Evolutionary conservation across 2,888 invertebrate genomes (phyloP).

Genomic region (Neuroscelio doddi): DNA sequence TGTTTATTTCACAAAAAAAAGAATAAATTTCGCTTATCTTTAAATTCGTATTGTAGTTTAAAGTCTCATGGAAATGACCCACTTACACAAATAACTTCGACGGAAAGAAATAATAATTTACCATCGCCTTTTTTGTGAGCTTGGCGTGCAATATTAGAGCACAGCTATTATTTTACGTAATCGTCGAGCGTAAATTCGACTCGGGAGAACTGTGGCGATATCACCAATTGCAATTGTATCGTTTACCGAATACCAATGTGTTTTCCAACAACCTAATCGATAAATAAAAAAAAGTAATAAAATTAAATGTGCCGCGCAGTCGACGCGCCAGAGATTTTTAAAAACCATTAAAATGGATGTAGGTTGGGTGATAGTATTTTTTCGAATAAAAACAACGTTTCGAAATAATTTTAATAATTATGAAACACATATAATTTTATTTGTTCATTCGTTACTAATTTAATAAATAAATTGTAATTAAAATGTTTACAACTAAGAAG

Average conservation of each 20-base stretch:
- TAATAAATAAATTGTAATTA: neutral
- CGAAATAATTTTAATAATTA: constrained; percentile 19
- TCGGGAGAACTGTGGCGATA: constrained; percentile 44
- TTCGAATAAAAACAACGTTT: constrained; percentile 24
- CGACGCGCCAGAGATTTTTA: constrained; percentile 49
- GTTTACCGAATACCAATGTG: constrained; percentile 47
- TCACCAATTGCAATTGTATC: constrained; percentile 47
- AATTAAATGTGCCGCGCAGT: constrained; percentile 48
- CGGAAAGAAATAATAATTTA: too few relatives aligned
- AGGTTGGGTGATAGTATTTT: constrained; percentile 42
- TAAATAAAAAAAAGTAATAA: constrained; percentile 45
- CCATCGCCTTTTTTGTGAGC: too few relatives aligned
- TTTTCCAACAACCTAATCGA: constrained; percentile 41
- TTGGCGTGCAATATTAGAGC: constrained; percentile 11
- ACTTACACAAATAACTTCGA: too few relatives aligned
- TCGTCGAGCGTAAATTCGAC: constrained; percentile 36
- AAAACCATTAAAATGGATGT: constrained; percentile 29
- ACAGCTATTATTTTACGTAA: constrained; percentile 39
- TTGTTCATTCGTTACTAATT: too few relatives aligned
- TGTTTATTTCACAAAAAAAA: too few relatives aligned
- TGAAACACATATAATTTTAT: neutral
- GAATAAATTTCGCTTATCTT: too few relatives aligned
- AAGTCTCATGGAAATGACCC: too few relatives aligned
- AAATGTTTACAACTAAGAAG: too few relatives aligned
- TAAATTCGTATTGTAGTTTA: too few relatives aligned